Evolutionary conservation across 2,113 vertebrate genomes (phyloP).

Genomic region (Protobothrops flavoviridis): DNA sequence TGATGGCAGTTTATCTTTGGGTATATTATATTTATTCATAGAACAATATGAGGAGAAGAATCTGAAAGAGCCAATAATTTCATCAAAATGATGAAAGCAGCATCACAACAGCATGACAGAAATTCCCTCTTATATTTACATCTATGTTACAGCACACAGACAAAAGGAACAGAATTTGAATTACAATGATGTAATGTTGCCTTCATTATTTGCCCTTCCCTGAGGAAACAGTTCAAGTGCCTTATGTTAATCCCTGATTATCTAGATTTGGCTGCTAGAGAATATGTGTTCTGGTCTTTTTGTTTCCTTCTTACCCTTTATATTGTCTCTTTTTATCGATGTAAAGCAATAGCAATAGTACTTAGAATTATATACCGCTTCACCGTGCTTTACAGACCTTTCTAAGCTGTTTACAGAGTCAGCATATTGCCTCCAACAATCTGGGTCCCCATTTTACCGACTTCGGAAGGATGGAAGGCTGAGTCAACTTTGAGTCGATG

Average conservation of each 20-base stretch:
- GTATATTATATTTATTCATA: background rate
- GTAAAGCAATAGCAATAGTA: background rate
- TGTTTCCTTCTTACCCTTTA: background rate
- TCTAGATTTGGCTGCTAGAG: background rate
- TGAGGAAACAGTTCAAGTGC: background rate
- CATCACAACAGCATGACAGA: background rate
- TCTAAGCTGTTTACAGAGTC: too few relatives aligned
- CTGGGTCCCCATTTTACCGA: too few relatives aligned
- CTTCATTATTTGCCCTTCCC: background rate
- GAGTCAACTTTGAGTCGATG: too few relatives aligned
- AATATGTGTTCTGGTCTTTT: background rate
- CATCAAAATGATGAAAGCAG: background rate
- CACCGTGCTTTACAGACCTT: too few relatives aligned
- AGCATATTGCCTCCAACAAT: too few relatives aligned
- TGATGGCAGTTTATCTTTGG: background rate
- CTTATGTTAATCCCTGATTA: background rate
- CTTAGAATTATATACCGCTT: too few relatives aligned
- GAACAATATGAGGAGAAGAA: background rate
- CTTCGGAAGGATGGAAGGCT: too few relatives aligned
- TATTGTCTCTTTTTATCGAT: background rate
- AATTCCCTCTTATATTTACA: background rate
- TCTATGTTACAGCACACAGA: background rate
- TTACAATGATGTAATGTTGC: background rate
- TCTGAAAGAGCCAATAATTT: background rate
- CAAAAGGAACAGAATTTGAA: background rate